These are phyloP conservation scores for Andrena camellia DNA, from an alignment of 2,888 invertebrate species.

Conservation along the genomic window DNA sequence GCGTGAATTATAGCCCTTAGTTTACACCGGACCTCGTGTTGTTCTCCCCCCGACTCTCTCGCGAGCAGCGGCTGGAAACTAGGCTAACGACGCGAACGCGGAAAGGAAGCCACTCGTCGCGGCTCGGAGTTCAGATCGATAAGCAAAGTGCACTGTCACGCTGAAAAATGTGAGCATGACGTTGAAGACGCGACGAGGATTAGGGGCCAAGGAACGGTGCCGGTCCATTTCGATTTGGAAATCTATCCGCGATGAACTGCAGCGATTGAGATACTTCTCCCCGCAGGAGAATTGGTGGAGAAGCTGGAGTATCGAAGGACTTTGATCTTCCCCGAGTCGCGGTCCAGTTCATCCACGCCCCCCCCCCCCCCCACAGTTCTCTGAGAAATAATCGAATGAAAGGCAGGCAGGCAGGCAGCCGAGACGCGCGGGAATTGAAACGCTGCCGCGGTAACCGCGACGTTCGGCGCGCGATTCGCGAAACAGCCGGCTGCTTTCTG, in stretches of 20 bases:
- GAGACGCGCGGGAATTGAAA: slow-evolving; percentile 1
- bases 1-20: slow-evolving; percentile 74
- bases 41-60: slow-evolving; percentile 35
- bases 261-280: too few relatives aligned
- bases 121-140: slow-evolving; percentile 57
- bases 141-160: slow-evolving; percentile 50
- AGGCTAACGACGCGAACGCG: slow-evolving; percentile 61
- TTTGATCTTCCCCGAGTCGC: background rate
- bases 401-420: background rate
- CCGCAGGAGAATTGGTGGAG: background rate
- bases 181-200: slow-evolving; percentile 26
- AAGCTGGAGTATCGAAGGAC: background rate
- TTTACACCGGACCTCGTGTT: slow-evolving; percentile 68
- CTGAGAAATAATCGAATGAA: background rate
- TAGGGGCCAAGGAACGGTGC: background rate
- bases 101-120: slow-evolving; percentile 60
- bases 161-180: slow-evolving; percentile 29
- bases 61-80: slow-evolving; percentile 58
- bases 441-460: background rate
- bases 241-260: too few relatives aligned
- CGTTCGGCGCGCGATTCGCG: slow-evolving; percentile 20
- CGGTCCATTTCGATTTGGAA: background rate
- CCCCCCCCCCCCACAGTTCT: background rate
- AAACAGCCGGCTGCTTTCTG: slow-evolving; percentile 21
- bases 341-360: background rate